Base-by-base conservation (phyloP, 2,888 invertebrate genomes). In the Artemia sinica region DNA sequence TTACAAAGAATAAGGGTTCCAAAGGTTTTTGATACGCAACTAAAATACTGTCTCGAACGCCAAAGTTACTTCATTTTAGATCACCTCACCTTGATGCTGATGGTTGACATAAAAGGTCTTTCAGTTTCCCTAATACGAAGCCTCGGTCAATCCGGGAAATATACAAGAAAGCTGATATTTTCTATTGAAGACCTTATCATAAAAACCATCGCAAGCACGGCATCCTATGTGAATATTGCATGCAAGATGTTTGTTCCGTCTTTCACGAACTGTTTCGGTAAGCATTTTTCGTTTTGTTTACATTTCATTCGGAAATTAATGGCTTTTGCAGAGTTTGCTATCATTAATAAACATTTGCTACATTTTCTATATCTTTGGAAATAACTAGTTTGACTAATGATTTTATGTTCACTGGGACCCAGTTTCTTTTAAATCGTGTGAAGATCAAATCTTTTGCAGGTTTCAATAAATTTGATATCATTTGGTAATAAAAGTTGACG, bases 41-140 rank as follows among this genome's bases (percentile, higher is more conserved):
- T n/a, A 11, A n/a, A 41, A 2, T 13, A n/a, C 13, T 0, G 9
- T 10, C 8, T 28, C 49, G 13, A 50, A 70, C 68, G 49, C 50
- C 66, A 18, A 65, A 66, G 14, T 49, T 50, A 49, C 52, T 67
- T 63, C 67, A 70, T 50, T 69, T 13, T 72, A 89, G 89, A 77
- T 89, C 88, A 76, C 88, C 88, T 76, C 92, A 94, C 81, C 89
- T 91, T 0, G 88, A 89, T 77, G 88, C 90, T 0, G 96, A 96
- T 78, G 92, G 95, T 80, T 95, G 96, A 0, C 95, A 95, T 79
- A 96, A 96, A 77, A 95, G 96, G 95, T 94, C 94, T 0, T 80
- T 96, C 66, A 92, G 93, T n/a, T 69, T 95, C 94, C 0, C 79
- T 95, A 51, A 80, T 96, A 69, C 83, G 94, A n/a, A 90, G 92